Evolutionary conservation across 1,140 invertebrate genomes (phyloP), one percentile per base, ranked within the genome.

Genomic region (Physella acuta): DNA sequence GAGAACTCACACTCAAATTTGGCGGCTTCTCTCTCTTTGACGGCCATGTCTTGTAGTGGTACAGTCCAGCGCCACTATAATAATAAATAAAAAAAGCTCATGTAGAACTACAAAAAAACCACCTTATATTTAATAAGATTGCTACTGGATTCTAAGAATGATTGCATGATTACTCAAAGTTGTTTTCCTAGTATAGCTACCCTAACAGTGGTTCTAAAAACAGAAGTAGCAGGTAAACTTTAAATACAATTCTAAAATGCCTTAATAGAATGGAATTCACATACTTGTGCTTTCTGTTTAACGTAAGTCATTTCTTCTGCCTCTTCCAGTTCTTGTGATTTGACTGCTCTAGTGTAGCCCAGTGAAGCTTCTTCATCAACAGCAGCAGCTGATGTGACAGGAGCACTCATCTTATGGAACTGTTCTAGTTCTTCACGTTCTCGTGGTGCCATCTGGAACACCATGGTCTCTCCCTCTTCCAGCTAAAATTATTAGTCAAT

Each of bases 1-100:
- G 77, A 82, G 17, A 82, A 72, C 73, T 84, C 79, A 73, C 83
- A 85, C 51, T 82, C 77, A 73, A 85, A 85, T 36, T 75, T 72
- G 31, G 84, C 84, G 5, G 79, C 76, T 55, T 82, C 82, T 44
- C 78, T 81, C 69, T 85, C 84, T 51, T 76, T 80, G 26, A 81
- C 79, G 16, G 65, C 72, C n/a, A 78, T 68, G 69, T 85, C 81
- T 58, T 84, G 73, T 31, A 85, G 74, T 24, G 80, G 77, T 58
- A 72, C 75, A 16, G 76, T 72, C 75, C 83, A 82, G 58, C 79
- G 72, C 76, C 82, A 82, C 82, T 85, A 74, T 36, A 79, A 74
- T 59, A 59, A 59, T 70, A 34, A 60, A n/a, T n/a, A n/a, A n/a
- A n/a, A n/a, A n/a, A n/a, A n/a, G n/a, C n/a, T n/a, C n/a, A n/a